Conservation (phyloP, 2,797 vertebrate species). For the Fistularia tabacaria region DNA sequence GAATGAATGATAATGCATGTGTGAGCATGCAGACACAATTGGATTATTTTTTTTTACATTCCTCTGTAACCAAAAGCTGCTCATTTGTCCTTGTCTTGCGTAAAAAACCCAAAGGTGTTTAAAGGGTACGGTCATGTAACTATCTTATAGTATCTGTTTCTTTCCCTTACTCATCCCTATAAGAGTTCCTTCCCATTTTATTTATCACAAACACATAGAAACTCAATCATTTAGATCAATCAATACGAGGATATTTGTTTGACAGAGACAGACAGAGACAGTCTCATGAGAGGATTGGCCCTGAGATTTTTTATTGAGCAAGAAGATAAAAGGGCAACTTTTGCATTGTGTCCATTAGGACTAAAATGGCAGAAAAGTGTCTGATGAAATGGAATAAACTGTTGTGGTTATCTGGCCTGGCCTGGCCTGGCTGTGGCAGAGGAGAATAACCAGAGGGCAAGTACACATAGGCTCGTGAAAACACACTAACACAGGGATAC, state of each 20-base stretch:
- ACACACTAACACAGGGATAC: conserved; percentile 20
- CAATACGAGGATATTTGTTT: conserved; percentile 47
- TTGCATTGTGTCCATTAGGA: conserved; percentile 80
- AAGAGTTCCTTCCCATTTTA: conserved; percentile 31
- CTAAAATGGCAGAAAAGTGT: conserved; percentile 77
- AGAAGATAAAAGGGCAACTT: conserved; percentile 75
- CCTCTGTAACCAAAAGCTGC: conserved; percentile 41
- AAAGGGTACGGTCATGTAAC: background rate
- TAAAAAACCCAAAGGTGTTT: background rate
- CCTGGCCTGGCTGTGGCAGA: conserved; percentile 28
- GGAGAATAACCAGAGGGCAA: conserved; percentile 29
- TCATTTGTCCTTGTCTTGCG: conserved; percentile 50
- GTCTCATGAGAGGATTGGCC: conserved; percentile 28
- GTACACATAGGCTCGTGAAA: background rate
- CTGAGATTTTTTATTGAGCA: conserved; percentile 79
- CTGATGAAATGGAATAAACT: conserved; percentile 71
- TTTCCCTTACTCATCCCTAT: conserved; percentile 28
- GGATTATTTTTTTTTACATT: conserved; percentile 30
- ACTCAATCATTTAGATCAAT: conserved; percentile 16
- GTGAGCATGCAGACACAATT: conserved; percentile 3
- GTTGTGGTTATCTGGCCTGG: conserved; percentile 52
- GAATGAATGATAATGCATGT: conserved; percentile 31
- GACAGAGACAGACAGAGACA: conserved; percentile 35
- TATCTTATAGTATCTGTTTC: conserved; percentile 6
- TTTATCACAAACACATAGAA: conserved; percentile 35